A percentile compares a stretch with the other conserved stretches of the same genome.
Conservation (phyloP, 2,888 invertebrate species). For the Sepioteuthis lessoniana region DNA sequence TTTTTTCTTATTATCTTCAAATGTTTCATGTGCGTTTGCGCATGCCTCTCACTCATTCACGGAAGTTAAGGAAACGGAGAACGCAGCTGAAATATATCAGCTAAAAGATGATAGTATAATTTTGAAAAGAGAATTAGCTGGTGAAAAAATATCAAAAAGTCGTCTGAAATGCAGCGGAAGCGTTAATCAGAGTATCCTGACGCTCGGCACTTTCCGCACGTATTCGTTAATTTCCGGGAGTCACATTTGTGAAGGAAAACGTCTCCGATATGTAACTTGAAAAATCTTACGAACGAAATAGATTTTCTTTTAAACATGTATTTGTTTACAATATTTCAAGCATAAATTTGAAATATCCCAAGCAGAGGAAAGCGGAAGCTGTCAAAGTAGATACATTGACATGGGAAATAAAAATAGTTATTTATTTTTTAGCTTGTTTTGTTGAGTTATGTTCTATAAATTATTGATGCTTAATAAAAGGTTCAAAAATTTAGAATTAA, state of each 20-base stretch:
- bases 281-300: background rate
- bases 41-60: background rate
- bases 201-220: background rate
- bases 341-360: background rate
- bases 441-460: background rate
- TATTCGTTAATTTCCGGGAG: background rate
- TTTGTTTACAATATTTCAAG: background rate
- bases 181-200: background rate
- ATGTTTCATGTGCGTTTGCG: background rate
- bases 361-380: background rate
- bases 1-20: background rate
- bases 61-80: background rate
- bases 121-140: background rate
- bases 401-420: background rate
- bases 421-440: background rate
- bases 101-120: background rate
- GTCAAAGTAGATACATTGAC: background rate
- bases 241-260: background rate
- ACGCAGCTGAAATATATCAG: background rate
- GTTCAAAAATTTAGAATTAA: background rate
- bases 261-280: background rate
- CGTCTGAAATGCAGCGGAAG: background rate
- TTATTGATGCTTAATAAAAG: background rate
- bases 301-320: background rate
- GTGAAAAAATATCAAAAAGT: background rate